phyloP scores from a whole-genome alignment of 2,797 vertebrate species.

The Mormyrus proboscirostris region DNA sequence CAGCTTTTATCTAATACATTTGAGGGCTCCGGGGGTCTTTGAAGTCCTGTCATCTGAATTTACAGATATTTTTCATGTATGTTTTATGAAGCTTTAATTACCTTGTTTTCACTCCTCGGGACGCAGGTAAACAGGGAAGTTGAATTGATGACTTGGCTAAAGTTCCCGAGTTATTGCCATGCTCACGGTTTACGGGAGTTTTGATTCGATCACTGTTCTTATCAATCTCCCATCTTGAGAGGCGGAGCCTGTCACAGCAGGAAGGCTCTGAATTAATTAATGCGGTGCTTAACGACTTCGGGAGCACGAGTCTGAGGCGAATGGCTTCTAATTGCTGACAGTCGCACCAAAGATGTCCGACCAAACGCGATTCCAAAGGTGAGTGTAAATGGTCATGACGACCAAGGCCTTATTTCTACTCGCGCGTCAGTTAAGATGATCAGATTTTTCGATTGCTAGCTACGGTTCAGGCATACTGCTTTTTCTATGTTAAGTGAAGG shows the following conservation, averaged over 20 bases:
- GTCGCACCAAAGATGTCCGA: neutral
- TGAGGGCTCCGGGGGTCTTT: constrained; percentile 19
- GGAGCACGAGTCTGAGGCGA: neutral
- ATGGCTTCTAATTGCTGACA: neutral
- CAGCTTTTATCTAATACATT: constrained; percentile 20
- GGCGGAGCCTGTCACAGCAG: neutral
- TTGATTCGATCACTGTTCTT: neutral
- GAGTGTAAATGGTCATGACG: neutral
- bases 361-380: neutral
- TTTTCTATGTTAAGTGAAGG: neutral
- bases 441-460: neutral
- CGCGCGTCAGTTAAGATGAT: neutral
- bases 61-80: constrained; percentile 17
- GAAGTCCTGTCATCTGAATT: constrained; percentile 22
- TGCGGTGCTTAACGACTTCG: neutral
- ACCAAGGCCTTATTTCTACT: neutral
- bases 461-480: neutral
- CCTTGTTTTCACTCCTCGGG: neutral
- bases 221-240: neutral
- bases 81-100: constrained; percentile 18
- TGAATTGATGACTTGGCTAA: neutral
- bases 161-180: neutral
- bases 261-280: constrained; percentile 3
- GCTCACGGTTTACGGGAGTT: neutral
- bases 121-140: constrained; percentile 8